These are phyloP conservation scores for Heliothis subflexa DNA, from an alignment of 1,140 invertebrate genomes.

Conservation along the genomic window DNA sequence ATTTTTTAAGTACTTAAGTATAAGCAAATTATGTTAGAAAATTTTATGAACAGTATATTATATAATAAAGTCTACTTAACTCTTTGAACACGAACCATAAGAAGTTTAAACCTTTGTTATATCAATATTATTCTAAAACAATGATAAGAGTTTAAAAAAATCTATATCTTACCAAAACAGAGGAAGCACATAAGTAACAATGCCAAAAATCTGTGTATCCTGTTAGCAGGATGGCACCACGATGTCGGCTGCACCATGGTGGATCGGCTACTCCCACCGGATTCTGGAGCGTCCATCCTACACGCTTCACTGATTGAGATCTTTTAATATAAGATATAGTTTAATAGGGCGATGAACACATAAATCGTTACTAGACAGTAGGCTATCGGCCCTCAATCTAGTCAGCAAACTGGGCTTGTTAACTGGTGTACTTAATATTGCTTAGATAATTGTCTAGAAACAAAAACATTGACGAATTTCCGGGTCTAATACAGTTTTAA, in stretches of 20 bases:
- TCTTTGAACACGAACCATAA: too few relatives aligned
- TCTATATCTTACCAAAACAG: slow-evolving; percentile 80
- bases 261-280: slow-evolving; percentile 55
- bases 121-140: too few relatives aligned
- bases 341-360: too few relatives aligned
- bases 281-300: slow-evolving; percentile 67
- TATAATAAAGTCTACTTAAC: too few relatives aligned
- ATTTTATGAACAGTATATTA: too few relatives aligned
- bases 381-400: not conserved
- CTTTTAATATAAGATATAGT: not conserved
- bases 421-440: not conserved
- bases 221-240: slow-evolving; percentile 76
- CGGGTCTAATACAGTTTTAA: not conserved
- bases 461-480: slow-evolving; percentile 14
- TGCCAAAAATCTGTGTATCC: slow-evolving; percentile 74
- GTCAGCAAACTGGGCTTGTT: not conserved
- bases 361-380: not conserved
- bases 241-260: slow-evolving; percentile 60
- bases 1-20: too few relatives aligned
- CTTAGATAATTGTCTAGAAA: not conserved
- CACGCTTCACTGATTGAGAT: not conserved
- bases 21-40: too few relatives aligned
- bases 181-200: slow-evolving; percentile 81
- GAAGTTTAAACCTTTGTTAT: too few relatives aligned
- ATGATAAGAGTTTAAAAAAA: not conserved